These are phyloP conservation scores for Sebastes fasciatus DNA, from an alignment of 2,113 vertebrate genomes.

Conservation along the genomic window DNA sequence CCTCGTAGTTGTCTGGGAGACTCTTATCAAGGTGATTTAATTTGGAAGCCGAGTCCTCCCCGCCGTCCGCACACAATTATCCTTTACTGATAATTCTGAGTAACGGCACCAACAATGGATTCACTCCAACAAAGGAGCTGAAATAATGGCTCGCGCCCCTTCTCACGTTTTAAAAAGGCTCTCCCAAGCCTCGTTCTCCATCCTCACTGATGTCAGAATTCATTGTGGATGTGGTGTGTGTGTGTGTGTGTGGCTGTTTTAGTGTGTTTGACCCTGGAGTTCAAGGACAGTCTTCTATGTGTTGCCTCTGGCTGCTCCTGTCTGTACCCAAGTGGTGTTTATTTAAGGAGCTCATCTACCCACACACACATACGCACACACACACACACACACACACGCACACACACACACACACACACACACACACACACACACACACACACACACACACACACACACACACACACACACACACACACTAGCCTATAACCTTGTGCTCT, in stretches of 20 bases:
- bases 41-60: conserved; percentile 41
- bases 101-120: conserved; percentile 26
- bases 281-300: conserved; percentile 82
- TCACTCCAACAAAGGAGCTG: conserved; percentile 61
- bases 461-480: conserved; percentile 16
- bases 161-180: conserved; percentile 34
- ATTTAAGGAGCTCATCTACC: conserved; percentile 83
- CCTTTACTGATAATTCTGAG: conserved; percentile 60
- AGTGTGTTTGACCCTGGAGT: conserved; percentile 69
- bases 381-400: conserved; percentile 16
- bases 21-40: conserved; percentile 67
- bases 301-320: conserved; percentile 81
- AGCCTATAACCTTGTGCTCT: conserved; percentile 60
- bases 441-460: conserved; percentile 33
- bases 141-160: conserved; percentile 40
- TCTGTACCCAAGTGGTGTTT: conserved; percentile 83
- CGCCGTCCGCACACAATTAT: conserved; percentile 42
- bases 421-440: conserved; percentile 30
- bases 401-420: conserved; percentile 23
- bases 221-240: conserved; percentile 22
- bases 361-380: conserved; percentile 26
- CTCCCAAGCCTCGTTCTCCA: neutral
- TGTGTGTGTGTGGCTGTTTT: neutral
- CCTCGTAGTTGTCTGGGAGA: conserved; percentile 19
- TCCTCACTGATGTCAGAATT: conserved; percentile 33